Evolutionary conservation across 30 jellyfish, hydroid and myxozoan species (phyloP).

Genomic region (Chironex yamaguchii): DNA sequence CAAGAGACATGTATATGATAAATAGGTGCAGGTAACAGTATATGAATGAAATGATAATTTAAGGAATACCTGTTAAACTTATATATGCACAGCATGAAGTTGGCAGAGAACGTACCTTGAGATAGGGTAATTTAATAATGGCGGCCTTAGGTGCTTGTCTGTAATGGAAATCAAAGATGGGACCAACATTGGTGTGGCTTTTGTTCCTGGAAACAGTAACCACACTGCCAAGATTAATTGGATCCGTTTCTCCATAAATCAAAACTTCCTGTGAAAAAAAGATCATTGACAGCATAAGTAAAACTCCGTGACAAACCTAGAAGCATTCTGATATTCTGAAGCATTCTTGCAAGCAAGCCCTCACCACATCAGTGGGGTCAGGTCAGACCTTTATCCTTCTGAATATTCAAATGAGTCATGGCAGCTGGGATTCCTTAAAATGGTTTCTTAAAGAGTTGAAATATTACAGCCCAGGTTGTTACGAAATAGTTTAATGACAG

Average conservation of each 20-base stretch:
- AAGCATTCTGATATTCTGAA: too few species aligned
- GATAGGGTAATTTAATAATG: conserved; percentile 67
- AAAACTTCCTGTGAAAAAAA: conserved; percentile 74
- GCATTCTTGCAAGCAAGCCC: too few species aligned
- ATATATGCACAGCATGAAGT: neutral
- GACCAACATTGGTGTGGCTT: conserved; percentile 85
- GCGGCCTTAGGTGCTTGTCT: conserved; percentile 72
- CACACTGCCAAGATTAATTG: conserved; percentile 91
- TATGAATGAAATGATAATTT: neutral
- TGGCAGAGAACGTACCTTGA: conserved; percentile 79
- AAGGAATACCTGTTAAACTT: neutral
- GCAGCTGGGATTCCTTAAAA: too few species aligned
- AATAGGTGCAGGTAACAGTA: too few species aligned
- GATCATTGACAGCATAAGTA: neutral
- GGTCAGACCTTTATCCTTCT: too few species aligned
- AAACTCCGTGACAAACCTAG: neutral
- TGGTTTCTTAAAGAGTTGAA: too few species aligned
- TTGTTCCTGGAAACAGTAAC: conserved; percentile 77
- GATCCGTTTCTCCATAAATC: conserved; percentile 88
- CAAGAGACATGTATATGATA: too few species aligned
- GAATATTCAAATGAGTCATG: too few species aligned
- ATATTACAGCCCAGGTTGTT: too few species aligned
- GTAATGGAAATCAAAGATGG: conserved; percentile 78
- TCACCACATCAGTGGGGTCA: conserved; percentile 16
- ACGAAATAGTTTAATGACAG: too few species aligned